Evolutionary conservation across 2,888 invertebrate species (phyloP).

Genomic region (Lydus trimaculatus): DNA sequence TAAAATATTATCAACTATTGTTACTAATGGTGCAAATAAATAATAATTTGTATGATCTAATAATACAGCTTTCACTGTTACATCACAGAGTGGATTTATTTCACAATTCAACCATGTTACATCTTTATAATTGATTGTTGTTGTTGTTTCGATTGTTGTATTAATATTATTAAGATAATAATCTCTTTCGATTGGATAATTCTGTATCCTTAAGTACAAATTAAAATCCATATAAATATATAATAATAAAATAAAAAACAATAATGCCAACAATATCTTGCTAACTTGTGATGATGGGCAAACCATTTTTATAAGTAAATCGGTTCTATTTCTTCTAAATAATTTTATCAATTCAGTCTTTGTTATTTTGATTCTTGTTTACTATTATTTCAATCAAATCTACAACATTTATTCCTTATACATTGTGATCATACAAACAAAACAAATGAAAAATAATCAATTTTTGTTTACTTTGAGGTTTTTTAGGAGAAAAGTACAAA

Average conservation of each 20-base stretch:
- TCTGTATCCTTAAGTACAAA: conserved; percentile 73
- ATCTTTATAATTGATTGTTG: conserved; percentile 61
- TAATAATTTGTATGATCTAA: conserved; percentile 87
- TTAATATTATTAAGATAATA: not conserved
- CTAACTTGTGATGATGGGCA: conserved; percentile 78
- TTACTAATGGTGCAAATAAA: conserved; percentile 80
- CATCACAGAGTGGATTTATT: conserved; percentile 77
- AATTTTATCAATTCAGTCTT: conserved; percentile 33
- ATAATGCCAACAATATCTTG: conserved; percentile 69
- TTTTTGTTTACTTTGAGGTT: too few relatives aligned
- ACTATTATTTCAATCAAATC: too few relatives aligned
- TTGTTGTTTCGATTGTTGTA: conserved; percentile 53
- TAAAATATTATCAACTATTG: conserved; percentile 72
- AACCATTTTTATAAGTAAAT: conserved; percentile 64
- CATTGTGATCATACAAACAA: too few relatives aligned
- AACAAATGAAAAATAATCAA: too few relatives aligned
- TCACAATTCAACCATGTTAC: conserved; percentile 72
- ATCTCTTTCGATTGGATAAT: conserved; percentile 68
- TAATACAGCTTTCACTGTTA: conserved; percentile 84
- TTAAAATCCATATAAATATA: conserved; percentile 78
- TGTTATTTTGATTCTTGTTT: not conserved
- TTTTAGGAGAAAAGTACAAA: not conserved
- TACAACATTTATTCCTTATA: too few relatives aligned
- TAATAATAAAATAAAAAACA: conserved; percentile 68
- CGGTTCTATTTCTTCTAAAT: not conserved